Percentiles rank a stretch among this genome's conserved stretches.
phyloP scores from a whole-genome alignment of 2,888 invertebrate species.

The Conchocele bisecta region DNA sequence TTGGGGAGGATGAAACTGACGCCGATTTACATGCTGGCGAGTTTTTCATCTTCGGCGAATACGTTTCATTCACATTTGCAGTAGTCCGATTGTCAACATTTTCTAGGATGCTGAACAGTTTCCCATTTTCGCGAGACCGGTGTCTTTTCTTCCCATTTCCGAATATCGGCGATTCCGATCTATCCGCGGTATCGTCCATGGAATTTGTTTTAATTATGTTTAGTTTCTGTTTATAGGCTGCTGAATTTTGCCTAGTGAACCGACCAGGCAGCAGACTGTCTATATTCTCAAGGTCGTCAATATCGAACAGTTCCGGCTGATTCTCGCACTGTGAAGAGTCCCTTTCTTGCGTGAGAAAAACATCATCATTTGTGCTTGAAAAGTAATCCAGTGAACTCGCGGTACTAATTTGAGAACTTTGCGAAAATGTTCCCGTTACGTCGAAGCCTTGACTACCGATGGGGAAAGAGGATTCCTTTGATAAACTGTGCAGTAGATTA shows the following conservation, averaged over 20 bases:
- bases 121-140: slow-evolving; percentile 14
- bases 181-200: slow-evolving; percentile 22
- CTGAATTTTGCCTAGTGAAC: neutral
- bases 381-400: slow-evolving; percentile 58
- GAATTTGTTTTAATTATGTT: too few relatives aligned
- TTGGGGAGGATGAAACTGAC: neutral
- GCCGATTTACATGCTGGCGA: too few relatives aligned
- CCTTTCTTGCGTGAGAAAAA: slow-evolving; percentile 54
- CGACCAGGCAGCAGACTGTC: neutral
- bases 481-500: neutral
- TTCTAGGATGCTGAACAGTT: slow-evolving; percentile 1
- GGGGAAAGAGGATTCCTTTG: neutral
- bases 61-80: neutral
- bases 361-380: slow-evolving; percentile 64
- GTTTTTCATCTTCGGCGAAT: too few relatives aligned
- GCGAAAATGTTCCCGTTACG: slow-evolving; percentile 35
- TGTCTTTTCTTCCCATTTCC: slow-evolving; percentile 11
- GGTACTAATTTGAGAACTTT: slow-evolving; percentile 49
- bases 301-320: neutral
- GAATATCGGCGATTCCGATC: slow-evolving; percentile 51
- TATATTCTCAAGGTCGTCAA: slow-evolving; percentile 1
- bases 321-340: too few relatives aligned
- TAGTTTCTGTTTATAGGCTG: too few relatives aligned
- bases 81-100: neutral
- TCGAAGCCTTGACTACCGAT: slow-evolving; percentile 67